phyloP scores from a whole-genome alignment of 2,113 vertebrate species.

The Aplodontia rufa region DNA sequence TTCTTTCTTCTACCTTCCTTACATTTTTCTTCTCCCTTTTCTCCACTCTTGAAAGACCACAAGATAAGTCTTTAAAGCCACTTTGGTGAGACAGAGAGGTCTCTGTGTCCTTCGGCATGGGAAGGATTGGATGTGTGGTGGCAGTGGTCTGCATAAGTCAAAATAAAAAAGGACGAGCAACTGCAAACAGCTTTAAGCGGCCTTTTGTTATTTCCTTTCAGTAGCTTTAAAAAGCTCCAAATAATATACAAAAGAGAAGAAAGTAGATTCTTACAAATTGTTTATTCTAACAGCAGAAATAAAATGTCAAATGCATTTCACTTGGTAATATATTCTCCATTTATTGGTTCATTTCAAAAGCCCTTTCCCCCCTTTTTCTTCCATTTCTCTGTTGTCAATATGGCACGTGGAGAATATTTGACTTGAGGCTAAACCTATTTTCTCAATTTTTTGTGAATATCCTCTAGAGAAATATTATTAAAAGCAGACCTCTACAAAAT shows the following conservation, averaged over 20 bases:
- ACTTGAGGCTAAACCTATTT: conserved; percentile 52
- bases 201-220: conserved; percentile 36
- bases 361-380: rapidly evolving
- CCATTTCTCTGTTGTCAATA: conserved; percentile 34
- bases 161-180: neutral
- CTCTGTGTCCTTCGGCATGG: neutral
- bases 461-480: conserved; percentile 65
- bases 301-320: conserved; percentile 11
- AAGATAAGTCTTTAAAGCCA: conserved; percentile 14
- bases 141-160: neutral
- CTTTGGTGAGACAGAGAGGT: conserved; percentile 35
- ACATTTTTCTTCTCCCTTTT: too few species aligned
- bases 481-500: conserved; percentile 65
- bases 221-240: conserved; percentile 19
- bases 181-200: conserved; percentile 22
- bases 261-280: conserved; percentile 23
- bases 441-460: conserved; percentile 36
- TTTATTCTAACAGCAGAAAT: conserved; percentile 24
- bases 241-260: neutral
- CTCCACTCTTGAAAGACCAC: neutral
- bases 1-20: conserved; percentile 33
- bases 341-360: neutral
- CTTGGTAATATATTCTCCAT: conserved; percentile 10
- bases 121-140: neutral
- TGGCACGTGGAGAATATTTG: conserved; percentile 38